A percentile compares a stretch with the other conserved stretches of the same genome.
Evolutionary conservation across 2,888 invertebrate genomes (phyloP).

Genomic region (Archips crataeganus): DNA sequence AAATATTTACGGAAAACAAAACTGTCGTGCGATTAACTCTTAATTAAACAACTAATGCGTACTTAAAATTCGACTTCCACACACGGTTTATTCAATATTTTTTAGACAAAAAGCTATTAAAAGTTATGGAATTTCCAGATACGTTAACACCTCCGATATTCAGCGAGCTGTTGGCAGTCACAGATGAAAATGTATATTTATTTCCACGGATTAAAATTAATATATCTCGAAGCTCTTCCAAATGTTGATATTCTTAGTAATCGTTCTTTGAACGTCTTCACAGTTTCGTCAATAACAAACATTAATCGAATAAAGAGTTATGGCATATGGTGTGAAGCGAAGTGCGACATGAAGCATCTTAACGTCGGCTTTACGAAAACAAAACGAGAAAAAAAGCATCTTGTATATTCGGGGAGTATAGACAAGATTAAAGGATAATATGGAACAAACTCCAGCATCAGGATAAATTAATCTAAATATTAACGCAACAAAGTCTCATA

Average conservation of each 20-base stretch:
- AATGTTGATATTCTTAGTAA: not conserved
- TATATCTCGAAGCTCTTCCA: not conserved
- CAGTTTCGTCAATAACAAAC: not conserved
- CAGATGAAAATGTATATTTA: not conserved
- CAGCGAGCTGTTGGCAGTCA: not conserved
- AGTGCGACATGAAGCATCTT: conserved; percentile 30
- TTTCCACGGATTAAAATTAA: not conserved
- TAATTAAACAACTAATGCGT: not conserved
- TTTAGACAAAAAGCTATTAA: not conserved
- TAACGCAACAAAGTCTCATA: conserved; percentile 21
- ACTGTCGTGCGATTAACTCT: not conserved
- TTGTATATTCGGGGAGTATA: conserved; percentile 13
- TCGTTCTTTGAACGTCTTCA: not conserved
- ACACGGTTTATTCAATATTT: not conserved
- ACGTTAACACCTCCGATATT: not conserved
- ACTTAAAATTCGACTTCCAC: conserved; percentile 3
- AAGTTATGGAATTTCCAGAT: not conserved
- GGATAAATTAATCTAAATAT: conserved; percentile 35
- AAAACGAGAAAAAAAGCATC: conserved; percentile 42
- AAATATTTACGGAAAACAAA: not conserved
- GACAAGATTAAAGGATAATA: conserved; percentile 39
- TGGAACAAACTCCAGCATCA: conserved; percentile 20
- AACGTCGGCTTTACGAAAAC: conserved; percentile 48
- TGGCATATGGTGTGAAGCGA: not conserved
- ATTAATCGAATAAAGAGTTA: conserved; percentile 9